These are phyloP conservation scores for Elephas maximus DNA, from an alignment of 2,113 vertebrate genomes.

Conservation along the genomic window DNA sequence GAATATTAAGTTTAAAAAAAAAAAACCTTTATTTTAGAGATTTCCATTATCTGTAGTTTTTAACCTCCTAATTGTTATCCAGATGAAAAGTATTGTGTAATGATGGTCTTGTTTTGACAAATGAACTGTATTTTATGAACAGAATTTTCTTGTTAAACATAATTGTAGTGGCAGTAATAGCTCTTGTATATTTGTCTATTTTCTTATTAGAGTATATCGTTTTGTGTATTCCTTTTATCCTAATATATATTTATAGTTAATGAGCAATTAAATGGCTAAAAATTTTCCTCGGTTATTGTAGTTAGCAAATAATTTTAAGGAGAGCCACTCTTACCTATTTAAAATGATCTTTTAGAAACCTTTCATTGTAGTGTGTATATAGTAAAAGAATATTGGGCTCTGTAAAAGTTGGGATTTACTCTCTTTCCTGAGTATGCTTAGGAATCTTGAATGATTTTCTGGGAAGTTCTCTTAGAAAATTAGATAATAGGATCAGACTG, in stretches of 20 bases:
- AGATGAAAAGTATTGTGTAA: not conserved
- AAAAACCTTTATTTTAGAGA: not conserved
- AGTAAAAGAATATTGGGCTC: not conserved
- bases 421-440: not conserved
- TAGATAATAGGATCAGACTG: not conserved
- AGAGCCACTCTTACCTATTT: not conserved
- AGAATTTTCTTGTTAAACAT: slow-evolving; percentile 23
- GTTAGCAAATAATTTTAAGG: slow-evolving; percentile 30
- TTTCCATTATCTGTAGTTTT: not conserved
- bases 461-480: not conserved
- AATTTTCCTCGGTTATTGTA: not conserved
- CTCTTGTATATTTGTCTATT: not conserved
- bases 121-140: not conserved
- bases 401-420: not conserved
- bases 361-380: not conserved
- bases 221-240: not conserved
- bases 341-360: not conserved
- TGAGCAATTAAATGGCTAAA: not conserved
- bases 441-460: slow-evolving; percentile 3
- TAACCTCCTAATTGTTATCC: not conserved
- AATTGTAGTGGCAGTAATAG: not conserved
- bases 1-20: not conserved
- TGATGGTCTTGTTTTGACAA: slow-evolving; percentile 32
- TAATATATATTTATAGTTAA: slow-evolving; percentile 30
- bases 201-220: not conserved